Evolutionary conservation across 2,797 vertebrate genomes (phyloP), one percentile per base, ranked within the genome.

Genomic region (Pteropus rufus): DNA sequence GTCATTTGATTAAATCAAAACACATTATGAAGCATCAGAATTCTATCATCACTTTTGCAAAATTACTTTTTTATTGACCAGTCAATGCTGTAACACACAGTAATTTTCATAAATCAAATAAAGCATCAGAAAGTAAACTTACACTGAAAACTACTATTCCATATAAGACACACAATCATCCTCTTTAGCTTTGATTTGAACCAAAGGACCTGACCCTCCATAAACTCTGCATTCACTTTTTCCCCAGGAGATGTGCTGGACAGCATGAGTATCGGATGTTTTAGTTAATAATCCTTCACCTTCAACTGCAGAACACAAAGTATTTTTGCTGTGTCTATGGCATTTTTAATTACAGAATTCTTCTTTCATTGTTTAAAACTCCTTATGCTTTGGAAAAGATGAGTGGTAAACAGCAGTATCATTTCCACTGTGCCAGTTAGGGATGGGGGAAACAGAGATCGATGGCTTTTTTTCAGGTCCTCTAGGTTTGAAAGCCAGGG

Each of bases 271-370:
- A 70, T 94, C 52, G 65, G 81, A 73, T 88, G 16, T 72, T 94
- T 73, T 44, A 56, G 56, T 86, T 96, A 94, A 77, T 89, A 94
- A 89, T 86, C 16, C n/a, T 72, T 95, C 81, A 96, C 73, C 44
- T 94, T 93, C 26, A n/a, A 34, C 3, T 60, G 34, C 73, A 21
- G 18, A 79, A 92, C 41, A 94, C 44, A 88, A 65, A 60, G 16
- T 49, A 67, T 82, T 92, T 90, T 83, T 83, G 10, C 56, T 81
- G 24, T 41, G 49, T 46, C 62, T 60, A 54, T 11, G 82, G 49
- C 0, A 23, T 18, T 82, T 83, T 88, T 86, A 91, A 86, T 36
- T 80, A 26, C 15, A 83, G 69, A 72, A 41, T 46, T 75, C 79
- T 89, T 88, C n/a, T n/a, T 49, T 85, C 16, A n/a, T 70, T 90